Percentiles rank a stretch among this genome's conserved stretches.
phyloP scores from a whole-genome alignment of 2,113 vertebrate genomes.

The Pristiophorus japonicus region DNA sequence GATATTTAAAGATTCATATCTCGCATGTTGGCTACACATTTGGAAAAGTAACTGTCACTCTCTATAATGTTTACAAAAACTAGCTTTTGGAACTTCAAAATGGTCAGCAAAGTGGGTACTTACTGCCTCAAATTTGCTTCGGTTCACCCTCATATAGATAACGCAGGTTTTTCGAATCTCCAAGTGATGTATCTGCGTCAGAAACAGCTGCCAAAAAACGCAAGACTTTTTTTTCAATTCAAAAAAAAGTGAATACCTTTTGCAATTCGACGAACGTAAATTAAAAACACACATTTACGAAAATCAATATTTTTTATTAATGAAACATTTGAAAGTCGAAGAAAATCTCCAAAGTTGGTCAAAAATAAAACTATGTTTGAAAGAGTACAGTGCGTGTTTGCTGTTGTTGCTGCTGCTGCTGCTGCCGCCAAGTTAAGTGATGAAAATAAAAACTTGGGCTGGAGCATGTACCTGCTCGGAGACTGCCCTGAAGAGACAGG shows the following conservation, averaged over 20 bases:
- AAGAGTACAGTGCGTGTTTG: neutral
- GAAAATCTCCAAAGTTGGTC: neutral
- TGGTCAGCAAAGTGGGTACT: constrained; percentile 52
- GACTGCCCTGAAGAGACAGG: constrained; percentile 86
- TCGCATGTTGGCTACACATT: neutral
- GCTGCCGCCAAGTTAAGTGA: neutral
- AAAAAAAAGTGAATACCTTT: neutral
- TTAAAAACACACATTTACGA: neutral
- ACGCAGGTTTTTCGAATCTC: constrained; percentile 77
- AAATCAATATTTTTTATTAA: neutral
- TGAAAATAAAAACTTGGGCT: neutral
- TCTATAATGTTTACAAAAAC: neutral
- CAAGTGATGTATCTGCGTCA: constrained; percentile 77
- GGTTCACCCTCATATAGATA: constrained; percentile 73
- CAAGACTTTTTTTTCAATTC: no score
- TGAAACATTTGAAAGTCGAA: neutral
- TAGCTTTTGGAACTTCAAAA: constrained; percentile 38
- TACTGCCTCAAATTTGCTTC: constrained; percentile 74
- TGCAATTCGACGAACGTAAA: neutral
- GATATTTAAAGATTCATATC: neutral
- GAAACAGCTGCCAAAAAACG: constrained; percentile 65
- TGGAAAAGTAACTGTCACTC: no score
- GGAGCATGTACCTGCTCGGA: constrained; percentile 81
- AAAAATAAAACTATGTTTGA: neutral
- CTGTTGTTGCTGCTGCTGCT: neutral